phyloP scores from a whole-genome alignment of 2,888 invertebrate species.

The Microctonus brassicae region DNA sequence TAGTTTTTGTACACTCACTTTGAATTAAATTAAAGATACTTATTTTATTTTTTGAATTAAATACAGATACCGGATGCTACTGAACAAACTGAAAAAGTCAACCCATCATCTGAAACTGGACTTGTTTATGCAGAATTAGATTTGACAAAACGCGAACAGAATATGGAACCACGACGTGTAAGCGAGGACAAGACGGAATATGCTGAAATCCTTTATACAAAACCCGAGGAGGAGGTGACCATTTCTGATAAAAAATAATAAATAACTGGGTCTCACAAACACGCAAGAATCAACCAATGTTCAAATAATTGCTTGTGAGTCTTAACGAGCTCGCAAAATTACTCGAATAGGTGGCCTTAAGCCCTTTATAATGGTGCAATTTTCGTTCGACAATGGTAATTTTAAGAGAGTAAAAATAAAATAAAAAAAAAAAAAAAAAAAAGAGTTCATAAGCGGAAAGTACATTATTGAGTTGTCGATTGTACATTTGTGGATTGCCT shows the following conservation, averaged over 20 bases:
- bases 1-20: not conserved
- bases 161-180: conserved; percentile 61
- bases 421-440: not conserved
- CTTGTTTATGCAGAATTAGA: conserved; percentile 67
- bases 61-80: conserved; percentile 39
- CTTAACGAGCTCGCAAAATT: conserved; percentile 19
- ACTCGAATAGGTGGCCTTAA: conserved; percentile 35
- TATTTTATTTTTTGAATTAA: not conserved
- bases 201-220: conserved; percentile 85
- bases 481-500: not conserved
- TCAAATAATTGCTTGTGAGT: conserved; percentile 19
- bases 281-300: conserved; percentile 17
- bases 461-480: conserved; percentile 4
- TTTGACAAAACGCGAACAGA: conserved; percentile 60
- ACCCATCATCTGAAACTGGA: conserved; percentile 56
- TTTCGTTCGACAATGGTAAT: conserved; percentile 35
- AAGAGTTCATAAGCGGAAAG: not conserved
- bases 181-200: conserved; percentile 80
- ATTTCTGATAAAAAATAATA: conserved; percentile 53
- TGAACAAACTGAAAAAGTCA: conserved; percentile 44
- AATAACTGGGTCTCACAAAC: not conserved
- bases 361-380: conserved; percentile 41
- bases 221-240: conserved; percentile 67
- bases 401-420: not conserved
- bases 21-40: not conserved